Evolutionary conservation across 2,888 invertebrate species (phyloP).

Genomic region (Elegia similella): DNA sequence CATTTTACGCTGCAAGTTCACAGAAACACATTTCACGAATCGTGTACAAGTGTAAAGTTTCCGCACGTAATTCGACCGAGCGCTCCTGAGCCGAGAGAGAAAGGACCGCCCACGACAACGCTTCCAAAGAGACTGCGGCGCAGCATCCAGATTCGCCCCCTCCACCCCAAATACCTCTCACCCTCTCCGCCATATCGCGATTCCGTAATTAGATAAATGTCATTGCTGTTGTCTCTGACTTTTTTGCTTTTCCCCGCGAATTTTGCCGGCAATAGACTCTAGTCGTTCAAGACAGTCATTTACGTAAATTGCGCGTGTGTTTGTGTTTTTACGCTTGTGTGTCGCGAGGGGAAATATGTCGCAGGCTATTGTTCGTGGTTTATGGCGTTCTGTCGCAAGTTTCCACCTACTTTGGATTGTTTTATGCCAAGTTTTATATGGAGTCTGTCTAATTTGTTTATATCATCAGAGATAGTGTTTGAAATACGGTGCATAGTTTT

Average conservation of each 20-base stretch:
- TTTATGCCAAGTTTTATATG: slow-evolving; percentile 20
- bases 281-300: slow-evolving; percentile 41
- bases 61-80: slow-evolving; percentile 19
- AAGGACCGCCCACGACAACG: slow-evolving; percentile 33
- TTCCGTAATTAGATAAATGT: slow-evolving; percentile 80
- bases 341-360: slow-evolving; percentile 39
- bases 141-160: slow-evolving; percentile 48
- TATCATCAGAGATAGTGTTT: slow-evolving; percentile 11
- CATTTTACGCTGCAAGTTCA: slow-evolving; percentile 4
- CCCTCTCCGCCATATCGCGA: slow-evolving; percentile 65
- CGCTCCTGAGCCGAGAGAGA: slow-evolving; percentile 14
- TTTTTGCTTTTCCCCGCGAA: slow-evolving; percentile 48
- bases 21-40: slow-evolving; percentile 1
- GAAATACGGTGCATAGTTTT: slow-evolving; percentile 1
- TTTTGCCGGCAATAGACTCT: slow-evolving; percentile 51
- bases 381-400: slow-evolving; percentile 35
- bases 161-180: slow-evolving; percentile 29
- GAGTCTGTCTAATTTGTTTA: slow-evolving; percentile 19
- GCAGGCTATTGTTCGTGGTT: slow-evolving; percentile 37
- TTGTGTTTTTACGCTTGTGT: slow-evolving; percentile 32
- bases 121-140: slow-evolving; percentile 56
- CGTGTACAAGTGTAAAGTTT: slow-evolving; percentile 22
- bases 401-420: slow-evolving; percentile 39
- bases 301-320: slow-evolving; percentile 28
- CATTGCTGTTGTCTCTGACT: slow-evolving; percentile 68